These are phyloP conservation scores for Gallinago nigripennis DNA, from an alignment of 2,797 vertebrate genomes.

Conservation along the genomic window DNA sequence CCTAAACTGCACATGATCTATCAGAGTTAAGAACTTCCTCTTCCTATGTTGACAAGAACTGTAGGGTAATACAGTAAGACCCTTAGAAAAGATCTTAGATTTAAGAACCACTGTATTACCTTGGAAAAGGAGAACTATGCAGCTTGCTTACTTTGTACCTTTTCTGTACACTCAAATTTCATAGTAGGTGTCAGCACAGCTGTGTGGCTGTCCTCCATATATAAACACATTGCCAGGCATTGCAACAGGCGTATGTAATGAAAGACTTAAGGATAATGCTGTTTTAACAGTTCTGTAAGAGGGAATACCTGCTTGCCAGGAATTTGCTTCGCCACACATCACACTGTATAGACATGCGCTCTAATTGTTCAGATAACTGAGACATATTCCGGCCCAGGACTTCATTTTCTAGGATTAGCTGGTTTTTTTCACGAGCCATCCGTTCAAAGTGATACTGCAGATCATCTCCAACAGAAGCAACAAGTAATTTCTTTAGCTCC, in stretches of 20 bases:
- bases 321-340: slow-evolving; percentile 99
- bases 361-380: slow-evolving; percentile 90
- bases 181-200: background rate
- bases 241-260: background rate
- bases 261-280: background rate
- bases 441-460: slow-evolving; percentile 98
- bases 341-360: slow-evolving; percentile 98
- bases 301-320: slow-evolving; percentile 89
- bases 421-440: slow-evolving; percentile 93
- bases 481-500: slow-evolving; percentile 94
- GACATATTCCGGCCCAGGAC: slow-evolving; percentile 82
- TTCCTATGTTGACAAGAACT: background rate
- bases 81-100: background rate
- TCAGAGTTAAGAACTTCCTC: background rate
- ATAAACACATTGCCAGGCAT: background rate
- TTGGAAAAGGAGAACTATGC: background rate
- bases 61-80: background rate
- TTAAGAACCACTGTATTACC: background rate
- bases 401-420: slow-evolving; percentile 94
- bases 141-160: background rate
- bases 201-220: too few species aligned
- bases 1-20: background rate
- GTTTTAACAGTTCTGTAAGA: background rate
- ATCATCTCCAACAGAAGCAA: slow-evolving; percentile 95
- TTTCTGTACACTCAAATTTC: background rate